Conservation (phyloP, 2,888 invertebrate genomes). For the Leuctra nigra region DNA sequence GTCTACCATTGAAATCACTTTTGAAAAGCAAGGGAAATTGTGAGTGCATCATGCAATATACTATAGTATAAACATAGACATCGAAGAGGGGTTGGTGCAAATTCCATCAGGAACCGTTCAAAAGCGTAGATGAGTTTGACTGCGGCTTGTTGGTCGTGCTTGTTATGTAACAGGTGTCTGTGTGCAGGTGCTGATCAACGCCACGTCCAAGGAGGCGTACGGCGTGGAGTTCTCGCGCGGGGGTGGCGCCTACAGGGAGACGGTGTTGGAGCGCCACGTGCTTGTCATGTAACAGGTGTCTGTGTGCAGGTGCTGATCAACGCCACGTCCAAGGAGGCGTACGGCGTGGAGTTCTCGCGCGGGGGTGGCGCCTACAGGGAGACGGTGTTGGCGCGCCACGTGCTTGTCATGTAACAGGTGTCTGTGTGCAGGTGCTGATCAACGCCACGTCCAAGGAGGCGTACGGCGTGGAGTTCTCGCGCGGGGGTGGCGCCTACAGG, state of each 20-base stretch:
- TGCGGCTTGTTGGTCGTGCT: too few species aligned
- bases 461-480: constrained; percentile 65
- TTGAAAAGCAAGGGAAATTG: too few species aligned
- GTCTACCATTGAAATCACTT: too few species aligned
- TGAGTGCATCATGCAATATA: too few species aligned
- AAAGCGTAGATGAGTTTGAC: too few species aligned
- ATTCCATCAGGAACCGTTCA: too few species aligned
- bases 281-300: too few species aligned
- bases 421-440: constrained; percentile 47
- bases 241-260: constrained; percentile 44
- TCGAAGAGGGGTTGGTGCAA: too few species aligned
- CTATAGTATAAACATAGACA: too few species aligned
- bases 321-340: constrained; percentile 55
- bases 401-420: constrained; percentile 13
- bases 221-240: constrained; percentile 62
- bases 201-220: constrained; percentile 57
- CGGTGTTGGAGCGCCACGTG: constrained; percentile 35
- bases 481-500: constrained; percentile 41
- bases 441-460: constrained; percentile 56
- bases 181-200: constrained; percentile 52
- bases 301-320: constrained; percentile 53
- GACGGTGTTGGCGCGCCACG: constrained; percentile 37
- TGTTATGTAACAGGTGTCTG: too few species aligned
- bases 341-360: constrained; percentile 65
- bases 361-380: constrained; percentile 42